Evolutionary conservation across 1,140 invertebrate species (phyloP), one percentile per base, ranked within the genome.

Genomic region (Chionoecetes opilio): DNA sequence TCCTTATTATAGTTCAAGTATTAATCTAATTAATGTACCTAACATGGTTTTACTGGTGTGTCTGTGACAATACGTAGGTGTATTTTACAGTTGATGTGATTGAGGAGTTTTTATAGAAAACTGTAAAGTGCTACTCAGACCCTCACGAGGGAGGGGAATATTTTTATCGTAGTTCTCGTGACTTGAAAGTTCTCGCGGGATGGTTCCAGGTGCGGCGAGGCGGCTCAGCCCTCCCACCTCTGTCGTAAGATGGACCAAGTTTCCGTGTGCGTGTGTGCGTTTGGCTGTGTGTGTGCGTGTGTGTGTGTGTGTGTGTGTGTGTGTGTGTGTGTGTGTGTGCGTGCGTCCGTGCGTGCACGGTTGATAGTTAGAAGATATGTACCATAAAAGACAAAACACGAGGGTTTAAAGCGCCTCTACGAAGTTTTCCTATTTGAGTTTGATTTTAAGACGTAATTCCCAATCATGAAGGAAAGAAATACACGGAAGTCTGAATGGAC

Each of bases 21-120:
- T 84, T 94, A 94, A 94, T 75, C 93, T 94, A 95, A 84, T 92
- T 87, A 95, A 92, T 95, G 94, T 95, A 95, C 93, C 86, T 95
- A 92, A 95, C 86, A 88, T 53, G 75, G 87, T 94, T 94, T 94
- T 82, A 88, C 86, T 94, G 89, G 93, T 53, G 87, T 94, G 93
- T 88, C 88, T 94, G 93, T 94, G 93, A 94, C 86, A 89, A 94
- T 88, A 94, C 89, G 86, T 94, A 94, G 93, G 82, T 90, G 93
- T 94, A 75, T 35, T 89, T 94, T 94, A 94, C 63, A 75, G 82
- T 94, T 94, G 86, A 89, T 90, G 93, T 94, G 63, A 89, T 82
- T 94, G 93, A 38, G 82, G 21, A 29, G 32, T 46, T 88, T 94
- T 93, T 89, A 37, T 37, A 86, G 84, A 93, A 85, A 85, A 46